Base-by-base conservation (phyloP, 2,113 vertebrate species). In the Peromyscus leucopus region DNA sequence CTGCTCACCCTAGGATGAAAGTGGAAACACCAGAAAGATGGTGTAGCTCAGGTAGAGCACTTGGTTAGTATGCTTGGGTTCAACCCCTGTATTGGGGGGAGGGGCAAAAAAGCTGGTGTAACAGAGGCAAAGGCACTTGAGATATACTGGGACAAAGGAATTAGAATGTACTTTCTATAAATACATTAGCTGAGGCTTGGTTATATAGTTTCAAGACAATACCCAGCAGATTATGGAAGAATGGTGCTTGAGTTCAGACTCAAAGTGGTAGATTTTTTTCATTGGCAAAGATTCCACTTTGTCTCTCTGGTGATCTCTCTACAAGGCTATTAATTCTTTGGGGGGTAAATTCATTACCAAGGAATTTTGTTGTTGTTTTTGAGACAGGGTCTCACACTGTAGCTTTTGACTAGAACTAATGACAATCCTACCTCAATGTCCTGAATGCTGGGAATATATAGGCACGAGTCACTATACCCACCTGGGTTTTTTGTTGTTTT, bases 211-310 rank as follows among this genome's bases (percentile, higher is more conserved):
- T 95, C 59, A 87, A 75, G 69, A 39, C 10, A 93, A 63, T 28
- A 61, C 48, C n/a, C 65, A 46, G 72, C 1, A 76, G 59, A 61
- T 63, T 36, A 90, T 33, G 16, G 31, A 89, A 92, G 78, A 95
- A 61, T 26, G 59, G 61, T 51, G 39, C 63, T 36, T 61, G 46
- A 86, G 36, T 26, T 80, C 59, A 7, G 46, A 48, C 86, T 95
- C 91, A 86, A 91, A 84, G 33, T 63, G 57, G n/a, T 5, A 93
- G 59, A 92, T 90, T 80, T 84, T 51, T 51, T 94, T 84, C 87
- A 85, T 4, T 78, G 71, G 74, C 76, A 96, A 95, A 96, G 59
- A 97, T 65, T 79, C 79, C 67, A 91, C 39, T 36, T 65, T 65
- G 71, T 39, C n/a, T 96, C 1, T 89, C 83, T 96, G 21, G 26